Evolutionary conservation across 2,113 vertebrate genomes (phyloP).

Genomic region (Lathamus discolor): DNA sequence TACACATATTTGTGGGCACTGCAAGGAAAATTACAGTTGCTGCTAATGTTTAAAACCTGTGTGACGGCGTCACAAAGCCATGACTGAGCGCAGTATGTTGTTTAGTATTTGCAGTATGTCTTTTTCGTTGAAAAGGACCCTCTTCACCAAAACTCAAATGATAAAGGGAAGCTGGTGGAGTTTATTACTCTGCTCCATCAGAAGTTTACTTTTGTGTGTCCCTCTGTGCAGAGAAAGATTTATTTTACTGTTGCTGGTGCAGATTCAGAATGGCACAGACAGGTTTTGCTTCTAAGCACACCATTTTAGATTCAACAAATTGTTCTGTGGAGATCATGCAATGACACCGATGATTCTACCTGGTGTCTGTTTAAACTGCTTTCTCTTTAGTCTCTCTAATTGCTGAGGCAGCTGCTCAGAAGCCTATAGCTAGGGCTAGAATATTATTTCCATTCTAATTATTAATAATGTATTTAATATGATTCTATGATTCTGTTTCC

Average conservation of each 20-base stretch:
- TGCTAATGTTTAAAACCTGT: conserved; percentile 35
- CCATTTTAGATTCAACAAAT: background rate
- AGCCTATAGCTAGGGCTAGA: background rate
- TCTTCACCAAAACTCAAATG: background rate
- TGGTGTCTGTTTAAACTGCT: background rate
- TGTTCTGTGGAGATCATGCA: background rate
- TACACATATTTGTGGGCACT: background rate
- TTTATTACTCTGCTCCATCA: conserved; percentile 34
- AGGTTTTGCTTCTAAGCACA: background rate
- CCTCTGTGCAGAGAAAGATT: background rate
- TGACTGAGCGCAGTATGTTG: background rate
- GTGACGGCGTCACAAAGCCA: conserved; percentile 15
- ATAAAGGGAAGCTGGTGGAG: background rate
- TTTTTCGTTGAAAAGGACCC: conserved; percentile 1
- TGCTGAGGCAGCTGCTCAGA: background rate
- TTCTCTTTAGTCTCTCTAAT: background rate
- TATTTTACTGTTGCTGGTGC: background rate
- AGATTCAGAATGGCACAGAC: background rate
- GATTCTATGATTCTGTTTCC: background rate
- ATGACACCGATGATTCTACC: background rate
- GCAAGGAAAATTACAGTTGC: conserved; percentile 27
- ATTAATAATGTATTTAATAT: background rate
- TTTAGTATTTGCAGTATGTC: background rate
- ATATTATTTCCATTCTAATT: background rate
- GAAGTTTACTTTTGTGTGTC: background rate